Base-by-base conservation (phyloP, 2,113 vertebrate species). In the Actenoides lindsayi region DNA sequence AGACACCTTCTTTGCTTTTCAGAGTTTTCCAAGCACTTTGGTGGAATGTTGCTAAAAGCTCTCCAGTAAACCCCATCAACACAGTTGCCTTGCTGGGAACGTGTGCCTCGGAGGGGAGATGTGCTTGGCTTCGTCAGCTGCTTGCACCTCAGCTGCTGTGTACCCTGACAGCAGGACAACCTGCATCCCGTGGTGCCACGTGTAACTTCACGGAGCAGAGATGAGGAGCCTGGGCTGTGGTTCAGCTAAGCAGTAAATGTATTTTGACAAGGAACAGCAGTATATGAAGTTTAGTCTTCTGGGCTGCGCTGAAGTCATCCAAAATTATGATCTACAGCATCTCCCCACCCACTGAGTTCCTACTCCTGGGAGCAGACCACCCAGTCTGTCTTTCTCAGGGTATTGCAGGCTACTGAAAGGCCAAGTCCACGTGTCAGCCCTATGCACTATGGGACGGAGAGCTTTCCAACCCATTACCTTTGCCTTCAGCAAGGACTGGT, bases 241-340 rank as follows among this genome's bases (percentile, higher is more conserved):
- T 48, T 83, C 88, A 93, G 88, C 59, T 86, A 13, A 92, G 90
- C 88, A 93, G 90, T 57, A 92, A 96, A 96, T 83, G 33, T 35
- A 91, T 93, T 67, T 28, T 96, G 94, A 95, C 96, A 90, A 54
- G 60, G 64, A 96, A 87, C 83, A 96, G 76, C 93, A 93, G 82
- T 67, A 59, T 90, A 63, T 90, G 88, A 94, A 90, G 71, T 92
- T 96, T 35, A 78, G 76, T 87, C 71, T 85, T 87, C 93, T 88
- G 78, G 23, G 28, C 65, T 76, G 62, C 0, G 1, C 39, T 84
- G 85, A 92, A 86, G 54, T 88, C 4, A 71, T 95, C 79, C 93
- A 92, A 94, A 96, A 78, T 92, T 46, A 89, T 75, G 88, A 81
- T 83, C 71, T 83, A 41, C 71, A 35, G 60, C 67, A 59, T 37